These are phyloP conservation scores for Acrossocheilus wenchowensis DNA, from an alignment of 2,797 vertebrate genomes.

Conservation along the genomic window DNA sequence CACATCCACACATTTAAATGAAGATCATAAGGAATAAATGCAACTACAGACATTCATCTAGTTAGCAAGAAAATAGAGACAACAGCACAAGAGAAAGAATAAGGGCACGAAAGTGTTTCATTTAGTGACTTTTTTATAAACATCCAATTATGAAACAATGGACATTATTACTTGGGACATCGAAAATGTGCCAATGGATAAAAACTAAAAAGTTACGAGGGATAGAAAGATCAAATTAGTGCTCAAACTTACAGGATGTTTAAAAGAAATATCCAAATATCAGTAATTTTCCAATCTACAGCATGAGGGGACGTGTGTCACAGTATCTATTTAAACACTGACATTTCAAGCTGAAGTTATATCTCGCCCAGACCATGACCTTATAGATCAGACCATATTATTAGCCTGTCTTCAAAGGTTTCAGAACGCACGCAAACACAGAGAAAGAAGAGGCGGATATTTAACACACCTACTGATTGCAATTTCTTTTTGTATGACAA, in stretches of 20 bases:
- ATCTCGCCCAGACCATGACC: background rate
- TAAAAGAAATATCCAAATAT: background rate
- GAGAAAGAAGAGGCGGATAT: background rate
- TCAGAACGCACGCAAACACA: background rate
- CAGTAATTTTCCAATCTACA: background rate
- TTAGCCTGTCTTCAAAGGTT: background rate
- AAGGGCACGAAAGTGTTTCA: too few species aligned
- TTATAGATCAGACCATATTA: background rate
- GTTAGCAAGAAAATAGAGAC: background rate
- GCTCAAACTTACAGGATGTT: background rate
- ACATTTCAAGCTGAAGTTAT: background rate
- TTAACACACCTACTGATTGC: background rate
- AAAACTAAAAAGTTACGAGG: background rate
- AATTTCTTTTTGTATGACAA: background rate
- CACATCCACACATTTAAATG: background rate
- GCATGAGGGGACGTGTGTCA: background rate
- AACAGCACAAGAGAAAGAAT: too few species aligned
- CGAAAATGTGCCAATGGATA: background rate
- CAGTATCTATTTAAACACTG: background rate
- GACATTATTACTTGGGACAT: background rate
- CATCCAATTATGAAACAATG: background rate
- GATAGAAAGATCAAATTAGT: conserved; percentile 2
- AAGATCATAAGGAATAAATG: background rate
- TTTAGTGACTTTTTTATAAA: conserved; percentile 8
- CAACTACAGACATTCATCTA: background rate